Evolutionary conservation across 2,888 invertebrate genomes (phyloP).

Genomic region (Nomada hirtipes): DNA sequence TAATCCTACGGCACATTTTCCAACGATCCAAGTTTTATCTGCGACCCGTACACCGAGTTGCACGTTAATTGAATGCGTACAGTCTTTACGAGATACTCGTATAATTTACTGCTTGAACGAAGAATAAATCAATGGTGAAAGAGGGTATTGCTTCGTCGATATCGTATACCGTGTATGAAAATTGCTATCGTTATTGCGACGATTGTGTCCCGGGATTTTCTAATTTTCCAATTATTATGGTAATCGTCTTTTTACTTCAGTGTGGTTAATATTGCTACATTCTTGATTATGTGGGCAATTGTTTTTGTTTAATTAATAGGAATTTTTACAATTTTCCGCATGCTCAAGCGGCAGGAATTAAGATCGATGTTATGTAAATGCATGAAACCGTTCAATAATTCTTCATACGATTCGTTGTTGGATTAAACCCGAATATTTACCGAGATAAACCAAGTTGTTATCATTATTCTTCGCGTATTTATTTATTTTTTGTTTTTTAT

Average conservation of each 20-base stretch:
- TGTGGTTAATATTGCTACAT: background rate
- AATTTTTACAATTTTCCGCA: background rate
- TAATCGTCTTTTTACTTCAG: no score
- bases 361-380: no score
- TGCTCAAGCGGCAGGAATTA: background rate
- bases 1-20: background rate
- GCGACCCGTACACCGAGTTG: no score
- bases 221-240: no score
- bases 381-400: no score
- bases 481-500: no score
- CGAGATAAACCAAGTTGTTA: no score
- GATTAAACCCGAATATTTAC: no score
- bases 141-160: background rate
- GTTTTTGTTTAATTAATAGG: background rate
- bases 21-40: background rate
- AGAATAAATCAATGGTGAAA: background rate
- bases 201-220: no score
- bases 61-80: background rate
- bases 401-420: no score
- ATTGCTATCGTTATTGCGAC: no score
- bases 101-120: background rate
- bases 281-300: background rate
- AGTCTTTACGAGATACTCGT: background rate
- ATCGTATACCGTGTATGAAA: background rate
- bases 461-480: no score